Percentiles rank a stretch among this genome's conserved stretches.
Evolutionary conservation across 2,888 invertebrate species (phyloP).

Genomic region (Pharmacophagus antenor): DNA sequence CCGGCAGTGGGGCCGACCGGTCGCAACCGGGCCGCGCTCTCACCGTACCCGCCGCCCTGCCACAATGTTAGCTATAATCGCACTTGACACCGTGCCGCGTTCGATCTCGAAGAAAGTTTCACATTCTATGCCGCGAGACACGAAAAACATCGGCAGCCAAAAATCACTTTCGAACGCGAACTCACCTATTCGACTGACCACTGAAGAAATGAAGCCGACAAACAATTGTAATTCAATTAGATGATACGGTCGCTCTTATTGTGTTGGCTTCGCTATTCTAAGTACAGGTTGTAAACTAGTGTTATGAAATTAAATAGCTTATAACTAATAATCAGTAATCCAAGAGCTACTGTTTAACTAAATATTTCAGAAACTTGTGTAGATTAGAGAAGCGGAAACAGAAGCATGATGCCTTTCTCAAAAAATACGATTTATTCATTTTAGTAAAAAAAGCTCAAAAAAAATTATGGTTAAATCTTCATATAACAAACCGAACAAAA

Average conservation of each 20-base stretch:
- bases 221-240: constrained; percentile 68
- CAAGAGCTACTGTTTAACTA: neutral
- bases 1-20: constrained; percentile 75
- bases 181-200: constrained; percentile 36
- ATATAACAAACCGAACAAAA: no score
- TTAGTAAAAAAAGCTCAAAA: no score
- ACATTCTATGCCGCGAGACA: constrained; percentile 62
- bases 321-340: no score
- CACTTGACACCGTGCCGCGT: constrained; percentile 76
- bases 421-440: neutral
- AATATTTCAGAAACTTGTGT: neutral
- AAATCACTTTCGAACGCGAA: constrained; percentile 38
- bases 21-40: constrained; percentile 78
- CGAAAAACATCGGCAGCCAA: constrained; percentile 34
- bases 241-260: constrained; percentile 55
- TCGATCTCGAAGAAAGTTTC: constrained; percentile 75
- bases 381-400: neutral
- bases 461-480: no score
- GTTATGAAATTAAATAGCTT: constrained; percentile 17
- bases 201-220: constrained; percentile 49
- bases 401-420: neutral
- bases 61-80: constrained; percentile 68
- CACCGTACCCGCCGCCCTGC: constrained; percentile 65
- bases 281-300: constrained; percentile 31
- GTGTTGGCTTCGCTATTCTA: constrained; percentile 53